Base-by-base conservation (phyloP, 2,113 vertebrate genomes). In the Etheostoma spectabile region DNA sequence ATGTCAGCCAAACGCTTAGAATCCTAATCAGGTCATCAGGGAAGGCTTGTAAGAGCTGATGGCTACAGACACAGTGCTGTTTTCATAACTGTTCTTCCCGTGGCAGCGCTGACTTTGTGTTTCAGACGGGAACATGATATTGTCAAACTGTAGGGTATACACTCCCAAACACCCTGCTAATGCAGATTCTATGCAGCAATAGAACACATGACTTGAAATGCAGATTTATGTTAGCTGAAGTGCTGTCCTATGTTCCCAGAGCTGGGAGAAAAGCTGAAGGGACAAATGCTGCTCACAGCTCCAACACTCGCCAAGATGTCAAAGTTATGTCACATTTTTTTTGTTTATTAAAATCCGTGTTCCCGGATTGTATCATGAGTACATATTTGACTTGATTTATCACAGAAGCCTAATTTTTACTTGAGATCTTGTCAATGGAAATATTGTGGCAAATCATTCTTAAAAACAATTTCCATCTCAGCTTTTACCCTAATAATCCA, bases 21-120 rank as follows among this genome's bases (percentile, higher is more conserved):
- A 64, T 82, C 24, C 73, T 82, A 90, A 90, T 92, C 87, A 89
- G 88, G 64, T 79, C 85, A 80, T 91, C 82, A 86, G 35, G 24
- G 67, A 46, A 84, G 66, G 74, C 85, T 77, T 88, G 77, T 82
- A 85, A 63, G 48, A 89, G 79, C 75, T 86, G 85, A 80, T 88
- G 74, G 76, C 72, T 80, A 79, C 79, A 70, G 85, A 91, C 87
- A 89, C 52, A 48, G 72, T 60, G 61, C 75, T 82, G 83, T 79
- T 83, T 80, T 66, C 71, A 77, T 87, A 71, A 79, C 63, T 33
- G 3, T 52, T 62, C 53, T 52, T 80, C 49, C 57, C 72, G 68
- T 27, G 73, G 57, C 62, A 70, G 74, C 1, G 30, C 80, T 66
- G 74, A 76, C 68, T 74, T 55, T 45, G 46, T 42, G 55, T 77